These are phyloP conservation scores for Microcebus lehilahytsara DNA, from an alignment of 2,113 vertebrate genomes.

Conservation along the genomic window DNA sequence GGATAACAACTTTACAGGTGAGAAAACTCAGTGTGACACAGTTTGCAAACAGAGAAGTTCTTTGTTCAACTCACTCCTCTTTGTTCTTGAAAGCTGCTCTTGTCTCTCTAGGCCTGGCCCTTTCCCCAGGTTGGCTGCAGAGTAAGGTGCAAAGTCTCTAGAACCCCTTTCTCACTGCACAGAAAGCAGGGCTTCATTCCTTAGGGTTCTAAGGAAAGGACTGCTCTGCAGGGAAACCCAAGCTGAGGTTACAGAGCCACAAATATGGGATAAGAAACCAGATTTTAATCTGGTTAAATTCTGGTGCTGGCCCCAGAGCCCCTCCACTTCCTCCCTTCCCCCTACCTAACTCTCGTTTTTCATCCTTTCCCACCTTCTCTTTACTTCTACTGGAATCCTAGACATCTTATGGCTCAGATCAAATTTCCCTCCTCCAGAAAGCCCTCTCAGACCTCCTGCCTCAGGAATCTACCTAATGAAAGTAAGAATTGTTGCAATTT, in stretches of 20 bases:
- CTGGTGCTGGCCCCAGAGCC: background rate
- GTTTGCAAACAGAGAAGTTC: background rate
- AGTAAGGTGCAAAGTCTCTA: background rate
- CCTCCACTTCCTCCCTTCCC: background rate
- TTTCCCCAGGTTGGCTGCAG: background rate
- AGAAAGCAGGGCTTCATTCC: background rate
- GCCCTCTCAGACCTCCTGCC: slow-evolving; percentile 17
- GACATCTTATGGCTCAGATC: slow-evolving; percentile 47
- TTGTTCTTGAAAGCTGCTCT: background rate
- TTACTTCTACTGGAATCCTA: slow-evolving; percentile 45
- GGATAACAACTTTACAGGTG: background rate
- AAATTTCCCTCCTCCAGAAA: slow-evolving; percentile 65
- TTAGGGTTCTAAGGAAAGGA: slow-evolving; percentile 27
- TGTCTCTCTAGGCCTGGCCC: background rate
- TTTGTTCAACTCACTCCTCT: background rate
- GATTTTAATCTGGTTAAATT: slow-evolving; percentile 46
- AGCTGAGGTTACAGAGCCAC: background rate
- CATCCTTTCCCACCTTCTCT: background rate
- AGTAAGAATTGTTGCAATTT: slow-evolving; percentile 34
- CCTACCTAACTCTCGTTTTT: background rate
- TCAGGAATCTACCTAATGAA: slow-evolving; percentile 48
- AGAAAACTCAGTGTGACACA: background rate
- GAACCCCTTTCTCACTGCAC: background rate
- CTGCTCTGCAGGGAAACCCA: slow-evolving; percentile 49
- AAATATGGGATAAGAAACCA: slow-evolving; percentile 20